These are phyloP conservation scores for Diloba caeruleocephala DNA, from an alignment of 2,888 invertebrate genomes.

Conservation along the genomic window DNA sequence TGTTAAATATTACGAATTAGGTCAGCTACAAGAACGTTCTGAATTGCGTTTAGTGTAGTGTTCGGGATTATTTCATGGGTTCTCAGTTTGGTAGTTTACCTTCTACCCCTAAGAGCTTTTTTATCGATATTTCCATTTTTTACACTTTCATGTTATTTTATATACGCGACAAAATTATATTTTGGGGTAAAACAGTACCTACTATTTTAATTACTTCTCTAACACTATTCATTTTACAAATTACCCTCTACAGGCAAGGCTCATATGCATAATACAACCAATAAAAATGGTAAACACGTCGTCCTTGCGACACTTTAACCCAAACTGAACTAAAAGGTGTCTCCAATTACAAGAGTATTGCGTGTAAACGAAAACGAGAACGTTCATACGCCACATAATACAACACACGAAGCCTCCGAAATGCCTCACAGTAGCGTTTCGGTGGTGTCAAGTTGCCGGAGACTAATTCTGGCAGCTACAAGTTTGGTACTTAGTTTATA, in stretches of 20 bases:
- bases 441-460: slow-evolving; percentile 78
- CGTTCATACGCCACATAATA: slow-evolving; percentile 73
- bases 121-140: background rate
- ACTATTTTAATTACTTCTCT: too few species aligned
- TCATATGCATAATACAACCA: background rate
- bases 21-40: slow-evolving; percentile 20
- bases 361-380: slow-evolving; percentile 83
- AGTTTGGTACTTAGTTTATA: slow-evolving; percentile 42
- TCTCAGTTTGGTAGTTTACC: too few species aligned
- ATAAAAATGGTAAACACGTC: slow-evolving; percentile 29
- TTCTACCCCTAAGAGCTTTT: too few species aligned
- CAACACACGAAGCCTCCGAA: slow-evolving; percentile 83
- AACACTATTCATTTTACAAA: too few species aligned
- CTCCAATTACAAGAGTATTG: slow-evolving; percentile 79
- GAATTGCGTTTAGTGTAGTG: slow-evolving; percentile 20
- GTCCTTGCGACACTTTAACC: slow-evolving; percentile 42
- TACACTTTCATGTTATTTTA: too few species aligned
- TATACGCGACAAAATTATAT: too few species aligned
- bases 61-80: slow-evolving; percentile 22
- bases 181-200: too few species aligned
- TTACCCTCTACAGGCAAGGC: background rate
- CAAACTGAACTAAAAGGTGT: slow-evolving; percentile 54
- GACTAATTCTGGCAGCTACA: slow-evolving; percentile 55
- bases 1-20: slow-evolving; percentile 21
- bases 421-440: slow-evolving; percentile 85